Conservation (phyloP, 2,797 vertebrate genomes). For the Phrynocephalus guinanensis region DNA sequence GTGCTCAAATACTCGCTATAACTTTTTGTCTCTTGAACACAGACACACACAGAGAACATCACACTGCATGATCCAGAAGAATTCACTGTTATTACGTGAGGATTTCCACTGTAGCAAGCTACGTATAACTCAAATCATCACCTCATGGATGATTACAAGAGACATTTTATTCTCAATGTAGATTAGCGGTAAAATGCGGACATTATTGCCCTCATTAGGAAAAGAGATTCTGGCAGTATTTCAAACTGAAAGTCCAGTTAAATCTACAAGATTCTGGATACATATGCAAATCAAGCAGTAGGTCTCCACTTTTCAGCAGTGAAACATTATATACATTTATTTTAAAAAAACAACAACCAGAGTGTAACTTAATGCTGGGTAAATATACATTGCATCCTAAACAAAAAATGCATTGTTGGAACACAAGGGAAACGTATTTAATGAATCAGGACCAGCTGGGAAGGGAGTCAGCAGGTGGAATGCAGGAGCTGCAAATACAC, state of each 20-base stretch:
- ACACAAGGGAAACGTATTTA: no score
- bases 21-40: not conserved
- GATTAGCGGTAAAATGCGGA: not conserved
- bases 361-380: not conserved
- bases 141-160: not conserved
- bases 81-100: not conserved
- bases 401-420: no score
- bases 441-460: no score
- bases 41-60: not conserved
- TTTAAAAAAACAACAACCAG: no score
- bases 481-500: no score
- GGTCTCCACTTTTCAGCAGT: not conserved
- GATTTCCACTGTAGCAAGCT: conserved; percentile 4
- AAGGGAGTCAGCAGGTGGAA: no score
- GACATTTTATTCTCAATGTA: not conserved
- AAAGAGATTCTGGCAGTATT: not conserved
- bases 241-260: not conserved
- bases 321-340: no score
- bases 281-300: not conserved
- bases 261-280: not conserved
- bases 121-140: conserved; percentile 1
- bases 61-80: not conserved
- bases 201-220: conserved; percentile 38
- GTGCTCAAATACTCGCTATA: not conserved
- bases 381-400: not conserved